Evolutionary conservation across 2,888 invertebrate genomes (phyloP), one percentile per base, ranked within the genome.

Genomic region (Apomyelois bistriatella): DNA sequence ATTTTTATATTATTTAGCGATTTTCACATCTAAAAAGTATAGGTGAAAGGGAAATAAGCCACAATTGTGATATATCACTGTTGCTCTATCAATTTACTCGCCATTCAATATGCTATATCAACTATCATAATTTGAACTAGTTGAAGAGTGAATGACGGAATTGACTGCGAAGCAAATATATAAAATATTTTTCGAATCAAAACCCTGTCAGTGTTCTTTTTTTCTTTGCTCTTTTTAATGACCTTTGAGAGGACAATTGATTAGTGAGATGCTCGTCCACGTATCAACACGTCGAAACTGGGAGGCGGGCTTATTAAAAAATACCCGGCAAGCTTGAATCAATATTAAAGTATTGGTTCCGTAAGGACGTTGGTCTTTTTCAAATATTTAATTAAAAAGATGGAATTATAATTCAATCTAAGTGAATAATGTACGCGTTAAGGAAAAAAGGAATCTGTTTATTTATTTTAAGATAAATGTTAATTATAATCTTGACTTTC

Each of bases 181-280:
- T 50, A 30, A 40, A 50, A 50, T 40, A 50, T 50, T 68, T 70
- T 62, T 65, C 65, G 56, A 69, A 74, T 68, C 64, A 65, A 68
- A 61, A 57, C 60, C 64, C 58, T 56, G 61, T 58, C 61, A 57
- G 58, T 53, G 54, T 59, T 32, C 52, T 59, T 68, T 64, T 65
- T 67, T 63, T 61, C 59, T 64, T 65, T 65, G 59, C 64, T 66
- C 60, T 65, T 64, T 70, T 66, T 63, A 66, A 64, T 66, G 77
- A 70, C 70, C 72, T 71, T 60, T 61, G 61, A 65, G 73, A 73
- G 74, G 73, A 78, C 79, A 75, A 76, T 79, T 75, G 76, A 77
- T 76, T 74, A 72, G 76, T 72, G 72, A 70, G 72, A 58, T 65
- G 69, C 64, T 60, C 65, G 58, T 61, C 58, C 62, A 56, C 65